Evolutionary conservation across 2,888 invertebrate genomes (phyloP).

Genomic region (Imbricaverruca yamaguchii): DNA sequence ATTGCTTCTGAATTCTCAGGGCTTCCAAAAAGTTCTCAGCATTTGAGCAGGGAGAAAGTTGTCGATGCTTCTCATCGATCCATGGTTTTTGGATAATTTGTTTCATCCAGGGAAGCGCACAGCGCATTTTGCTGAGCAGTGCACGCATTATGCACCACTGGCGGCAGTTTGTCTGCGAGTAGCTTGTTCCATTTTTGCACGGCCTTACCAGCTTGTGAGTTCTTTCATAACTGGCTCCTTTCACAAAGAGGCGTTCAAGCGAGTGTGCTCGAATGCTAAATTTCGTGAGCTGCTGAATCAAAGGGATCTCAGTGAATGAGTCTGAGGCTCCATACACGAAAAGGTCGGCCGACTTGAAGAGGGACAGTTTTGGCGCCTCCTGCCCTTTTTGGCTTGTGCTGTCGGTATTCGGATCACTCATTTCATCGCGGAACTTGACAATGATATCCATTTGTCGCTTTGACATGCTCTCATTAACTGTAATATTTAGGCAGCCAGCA

Average conservation of each 20-base stretch:
- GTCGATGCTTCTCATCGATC: neutral
- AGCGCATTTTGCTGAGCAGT: neutral
- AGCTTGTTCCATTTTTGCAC: neutral
- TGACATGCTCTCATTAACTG: neutral
- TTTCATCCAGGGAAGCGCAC: neutral
- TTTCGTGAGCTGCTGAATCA: neutral
- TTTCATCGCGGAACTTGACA: neutral
- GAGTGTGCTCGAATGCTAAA: neutral
- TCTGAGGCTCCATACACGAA: neutral
- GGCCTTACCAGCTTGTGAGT: neutral
- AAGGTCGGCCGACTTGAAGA: neutral
- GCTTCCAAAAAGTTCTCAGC: neutral
- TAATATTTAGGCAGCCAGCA: neutral
- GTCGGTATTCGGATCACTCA: too few species aligned
- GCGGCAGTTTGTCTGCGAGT: neutral
- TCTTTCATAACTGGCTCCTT: neutral
- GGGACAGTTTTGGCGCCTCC: neutral
- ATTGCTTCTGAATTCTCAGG: neutral
- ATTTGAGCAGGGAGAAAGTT: neutral
- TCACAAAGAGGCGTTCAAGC: neutral
- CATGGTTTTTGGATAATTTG: neutral
- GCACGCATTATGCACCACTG: neutral
- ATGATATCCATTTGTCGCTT: neutral
- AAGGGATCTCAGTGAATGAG: neutral
- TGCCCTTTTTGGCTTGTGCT: too few species aligned